Base-by-base conservation (phyloP, 1,140 invertebrate species). In the Tribolium madens region DNA sequence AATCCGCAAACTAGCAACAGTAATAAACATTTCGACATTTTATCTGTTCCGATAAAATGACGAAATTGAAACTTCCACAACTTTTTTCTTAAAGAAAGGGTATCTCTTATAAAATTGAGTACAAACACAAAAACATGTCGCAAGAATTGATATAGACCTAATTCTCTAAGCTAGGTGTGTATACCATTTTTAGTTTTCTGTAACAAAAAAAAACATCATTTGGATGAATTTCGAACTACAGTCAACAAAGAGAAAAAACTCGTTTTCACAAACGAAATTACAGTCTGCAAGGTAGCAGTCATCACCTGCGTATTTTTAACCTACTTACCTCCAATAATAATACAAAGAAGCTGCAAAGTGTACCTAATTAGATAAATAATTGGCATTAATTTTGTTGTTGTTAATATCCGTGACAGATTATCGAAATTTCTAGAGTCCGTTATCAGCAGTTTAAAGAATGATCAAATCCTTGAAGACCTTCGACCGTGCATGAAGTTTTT, bases 191-290 rank as follows among this genome's bases (percentile, higher is more conserved):
- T 31, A 31, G n/a, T n/a, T n/a, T n/a, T n/a, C n/a, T n/a, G n/a
- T n/a, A 31, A 31, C 6, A 31, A 31, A 31, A 31, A 31, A 31
- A 31, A 31, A 31, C 2, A 3, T 3, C 26, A 42, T 42, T 42
- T 42, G 3, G 18, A 9, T 57, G 17, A 57, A 21, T 21, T 57
- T 57, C 17, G 4, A n/a, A 3, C 15, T 9, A 21, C 7, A 14
- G 52, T 57, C 52, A 57, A 57, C 52, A 57, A 57, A 57, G n/a
- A n/a, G n/a, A n/a, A n/a, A n/a, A 17, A 57, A 57, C 7, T 57
- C 17, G 52, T 18, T 9, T 57, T 57, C 17, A 57, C 52, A 57
- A 21, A 21, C 3, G 4, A 26, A 57, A 57, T 18, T 57, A 57
- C 52, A 57, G 17, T 57, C 15, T n/a, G n/a, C 52, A 57, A 57